These are phyloP conservation scores for Anoura caudifer DNA, from an alignment of 2,113 vertebrate species.

Conservation along the genomic window DNA sequence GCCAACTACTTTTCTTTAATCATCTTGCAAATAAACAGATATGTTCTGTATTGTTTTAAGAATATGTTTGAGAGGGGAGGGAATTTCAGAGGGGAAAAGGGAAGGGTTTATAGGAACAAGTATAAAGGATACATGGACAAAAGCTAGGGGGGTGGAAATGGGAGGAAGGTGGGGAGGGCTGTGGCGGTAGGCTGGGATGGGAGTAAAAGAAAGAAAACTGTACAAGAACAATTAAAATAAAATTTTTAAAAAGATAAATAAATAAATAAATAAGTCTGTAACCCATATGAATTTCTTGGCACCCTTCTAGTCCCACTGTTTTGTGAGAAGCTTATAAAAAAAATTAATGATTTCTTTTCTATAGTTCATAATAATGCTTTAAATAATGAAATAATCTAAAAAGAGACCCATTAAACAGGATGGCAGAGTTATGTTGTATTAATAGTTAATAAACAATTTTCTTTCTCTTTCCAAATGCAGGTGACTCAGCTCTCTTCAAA, in stretches of 20 bases:
- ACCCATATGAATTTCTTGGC: background rate
- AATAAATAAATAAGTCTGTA: no score
- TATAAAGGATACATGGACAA: no score
- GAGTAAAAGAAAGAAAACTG: no score
- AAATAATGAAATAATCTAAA: constrained; percentile 47
- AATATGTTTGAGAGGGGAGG: no score
- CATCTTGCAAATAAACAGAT: constrained; percentile 42
- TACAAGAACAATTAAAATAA: no score
- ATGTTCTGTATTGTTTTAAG: background rate
- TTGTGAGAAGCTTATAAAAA: background rate
- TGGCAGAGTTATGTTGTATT: background rate
- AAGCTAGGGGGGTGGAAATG: no score
- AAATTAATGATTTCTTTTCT: constrained; percentile 9
- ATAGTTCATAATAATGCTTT: constrained; percentile 14
- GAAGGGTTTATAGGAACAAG: no score
- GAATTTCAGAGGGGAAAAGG: no score
- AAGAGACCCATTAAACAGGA: background rate
- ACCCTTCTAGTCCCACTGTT: background rate
- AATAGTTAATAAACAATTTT: background rate
- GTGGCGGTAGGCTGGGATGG: no score
- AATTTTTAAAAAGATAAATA: no score
- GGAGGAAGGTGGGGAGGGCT: no score
- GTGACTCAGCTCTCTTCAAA: background rate
- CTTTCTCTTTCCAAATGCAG: background rate
- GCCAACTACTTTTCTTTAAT: constrained; percentile 46